phyloP scores from a whole-genome alignment of 2,888 invertebrate species.

The Gordius sp. region DNA sequence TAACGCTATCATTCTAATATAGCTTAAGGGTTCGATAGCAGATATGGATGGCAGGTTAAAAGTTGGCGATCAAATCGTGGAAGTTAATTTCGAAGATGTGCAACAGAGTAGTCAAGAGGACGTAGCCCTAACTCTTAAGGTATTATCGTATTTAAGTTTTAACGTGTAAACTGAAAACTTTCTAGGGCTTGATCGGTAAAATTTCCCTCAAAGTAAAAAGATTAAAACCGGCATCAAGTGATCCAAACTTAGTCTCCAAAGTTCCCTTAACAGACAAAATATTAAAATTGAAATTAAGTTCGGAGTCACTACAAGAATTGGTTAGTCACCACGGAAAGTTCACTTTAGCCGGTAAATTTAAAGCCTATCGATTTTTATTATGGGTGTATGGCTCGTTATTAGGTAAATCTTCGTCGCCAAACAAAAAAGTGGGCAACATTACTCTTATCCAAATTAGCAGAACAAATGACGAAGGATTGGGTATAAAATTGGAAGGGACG shows the following conservation, averaged over 20 bases:
- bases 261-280: not conserved
- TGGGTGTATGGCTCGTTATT: too few species aligned
- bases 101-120: not conserved
- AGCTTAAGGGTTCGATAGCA: not conserved
- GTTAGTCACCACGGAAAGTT: conserved; percentile 1
- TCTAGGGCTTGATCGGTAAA: conserved; percentile 4
- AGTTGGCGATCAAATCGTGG: conserved; percentile 1
- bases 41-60: not conserved
- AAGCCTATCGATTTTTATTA: too few species aligned
- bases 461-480: not conserved
- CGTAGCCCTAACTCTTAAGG: not conserved
- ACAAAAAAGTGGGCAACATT: conserved; percentile 1
- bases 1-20: not conserved
- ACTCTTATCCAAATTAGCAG: not conserved
- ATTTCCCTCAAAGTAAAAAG: not conserved
- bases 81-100: not conserved
- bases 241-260: not conserved
- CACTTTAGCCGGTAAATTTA: too few species aligned
- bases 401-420: not conserved
- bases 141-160: not conserved
- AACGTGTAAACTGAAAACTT: not conserved
- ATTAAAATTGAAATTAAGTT: not conserved
- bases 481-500: not conserved
- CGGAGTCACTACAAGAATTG: conserved; percentile 4
- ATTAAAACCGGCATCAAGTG: not conserved